phyloP scores from a whole-genome alignment of 1,140 invertebrate species.

The Cotesia chilonis region DNA sequence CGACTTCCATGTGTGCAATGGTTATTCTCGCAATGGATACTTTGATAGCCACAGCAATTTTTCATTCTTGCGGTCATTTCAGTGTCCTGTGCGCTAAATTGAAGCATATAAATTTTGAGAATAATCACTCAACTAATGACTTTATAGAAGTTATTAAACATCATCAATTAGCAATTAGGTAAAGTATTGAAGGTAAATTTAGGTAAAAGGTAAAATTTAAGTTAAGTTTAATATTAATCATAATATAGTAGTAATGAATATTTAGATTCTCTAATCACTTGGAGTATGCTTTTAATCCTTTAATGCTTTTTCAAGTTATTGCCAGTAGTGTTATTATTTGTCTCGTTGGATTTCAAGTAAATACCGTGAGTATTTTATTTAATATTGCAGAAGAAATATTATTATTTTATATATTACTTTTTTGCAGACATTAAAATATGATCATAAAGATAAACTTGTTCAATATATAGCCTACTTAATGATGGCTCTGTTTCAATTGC shows the following conservation, averaged over 20 bases:
- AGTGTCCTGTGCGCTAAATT: slow-evolving; percentile 43
- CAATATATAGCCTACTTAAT: slow-evolving; percentile 47
- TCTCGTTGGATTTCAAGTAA: slow-evolving; percentile 49
- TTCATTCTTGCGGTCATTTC: slow-evolving; percentile 51
- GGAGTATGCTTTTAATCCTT: slow-evolving; percentile 46
- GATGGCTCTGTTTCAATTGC: slow-evolving; percentile 51
- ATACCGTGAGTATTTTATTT: slow-evolving; percentile 36
- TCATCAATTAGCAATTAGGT: slow-evolving; percentile 45
- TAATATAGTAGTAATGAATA: slow-evolving; percentile 37
- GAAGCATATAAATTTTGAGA: slow-evolving; percentile 28
- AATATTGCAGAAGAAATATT: background rate
- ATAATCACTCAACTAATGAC: slow-evolving; percentile 2
- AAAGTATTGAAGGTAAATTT: background rate
- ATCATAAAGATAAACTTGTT: slow-evolving; percentile 36
- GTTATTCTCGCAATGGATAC: slow-evolving; percentile 49
- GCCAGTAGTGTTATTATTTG: slow-evolving; percentile 51
- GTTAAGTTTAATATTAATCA: slow-evolving; percentile 36
- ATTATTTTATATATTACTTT: slow-evolving; percentile 23
- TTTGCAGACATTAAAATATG: slow-evolving; percentile 45
- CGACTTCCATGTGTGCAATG: slow-evolving; percentile 45
- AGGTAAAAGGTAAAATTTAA: too few relatives aligned
- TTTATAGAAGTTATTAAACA: slow-evolving; percentile 38
- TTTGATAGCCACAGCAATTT: slow-evolving; percentile 49
- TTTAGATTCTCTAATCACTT: slow-evolving; percentile 48
- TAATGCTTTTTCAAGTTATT: slow-evolving; percentile 49